phyloP scores from a whole-genome alignment of 2,888 invertebrate genomes.

The Dryococelus australis region DNA sequence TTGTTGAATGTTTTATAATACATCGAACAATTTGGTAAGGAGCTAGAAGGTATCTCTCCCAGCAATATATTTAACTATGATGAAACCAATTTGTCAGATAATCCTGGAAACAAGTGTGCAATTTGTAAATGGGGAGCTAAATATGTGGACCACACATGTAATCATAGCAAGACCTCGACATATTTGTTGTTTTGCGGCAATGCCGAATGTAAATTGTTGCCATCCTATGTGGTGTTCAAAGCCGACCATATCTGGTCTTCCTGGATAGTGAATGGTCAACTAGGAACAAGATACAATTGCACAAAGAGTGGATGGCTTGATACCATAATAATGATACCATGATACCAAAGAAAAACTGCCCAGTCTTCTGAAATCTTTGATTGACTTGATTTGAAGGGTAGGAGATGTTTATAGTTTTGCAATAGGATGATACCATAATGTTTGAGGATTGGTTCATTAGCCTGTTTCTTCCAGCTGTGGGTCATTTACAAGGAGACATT shows the following conservation, averaged over 20 bases:
- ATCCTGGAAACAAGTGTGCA: not conserved
- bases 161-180: not conserved
- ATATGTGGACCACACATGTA: not conserved
- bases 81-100: not conserved
- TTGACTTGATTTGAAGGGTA: no score
- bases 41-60: not conserved
- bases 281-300: not conserved
- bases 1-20: no score
- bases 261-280: not conserved
- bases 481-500: not conserved
- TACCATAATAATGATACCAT: no score
- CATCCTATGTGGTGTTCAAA: not conserved
- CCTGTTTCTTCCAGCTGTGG: not conserved
- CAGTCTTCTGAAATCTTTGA: no score
- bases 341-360: no score
- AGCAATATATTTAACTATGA: not conserved
- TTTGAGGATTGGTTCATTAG: not conserved
- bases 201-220: not conserved
- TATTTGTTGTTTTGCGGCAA: not conserved
- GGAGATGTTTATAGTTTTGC: no score
- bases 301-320: not conserved
- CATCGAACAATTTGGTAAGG: no score
- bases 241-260: not conserved
- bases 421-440: no score
- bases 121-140: not conserved